phyloP scores from a whole-genome alignment of 2,113 vertebrate genomes.

The Spea bombifrons region DNA sequence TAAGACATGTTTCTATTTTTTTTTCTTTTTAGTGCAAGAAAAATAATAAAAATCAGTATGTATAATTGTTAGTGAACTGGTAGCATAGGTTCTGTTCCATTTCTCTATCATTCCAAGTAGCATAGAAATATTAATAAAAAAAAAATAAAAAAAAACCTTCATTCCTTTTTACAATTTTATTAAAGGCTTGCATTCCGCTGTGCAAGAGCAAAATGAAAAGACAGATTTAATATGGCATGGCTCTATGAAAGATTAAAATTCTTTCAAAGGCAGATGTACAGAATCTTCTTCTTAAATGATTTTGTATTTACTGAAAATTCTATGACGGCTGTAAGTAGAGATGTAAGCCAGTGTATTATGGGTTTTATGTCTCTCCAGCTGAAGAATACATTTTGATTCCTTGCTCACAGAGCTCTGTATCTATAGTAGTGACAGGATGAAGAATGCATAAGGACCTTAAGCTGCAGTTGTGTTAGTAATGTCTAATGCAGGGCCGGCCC shows the following conservation, averaged over 20 bases:
- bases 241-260: slow-evolving; percentile 36
- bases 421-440: slow-evolving; percentile 11
- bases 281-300: slow-evolving; percentile 41
- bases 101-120: background rate
- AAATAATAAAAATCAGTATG: background rate
- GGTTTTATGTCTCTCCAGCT: slow-evolving; percentile 25
- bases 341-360: slow-evolving; percentile 41
- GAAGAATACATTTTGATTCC: slow-evolving; percentile 21
- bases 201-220: slow-evolving; percentile 42
- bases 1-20: too few relatives aligned
- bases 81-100: background rate
- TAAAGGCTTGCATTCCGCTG: slow-evolving; percentile 29
- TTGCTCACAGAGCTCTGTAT: background rate
- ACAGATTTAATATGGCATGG: slow-evolving; percentile 26
- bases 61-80: background rate
- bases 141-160: background rate
- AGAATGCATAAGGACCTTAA: slow-evolving; percentile 9
- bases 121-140: slow-evolving; percentile 12
- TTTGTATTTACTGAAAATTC: slow-evolving; percentile 31
- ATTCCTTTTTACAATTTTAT: slow-evolving; percentile 20
- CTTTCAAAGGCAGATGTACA: slow-evolving; percentile 33
- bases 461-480: slow-evolving; percentile 3
- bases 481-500: too few relatives aligned
- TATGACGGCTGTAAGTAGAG: slow-evolving; percentile 36
- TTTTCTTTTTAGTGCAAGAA: background rate